phyloP scores from a whole-genome alignment of 2,113 vertebrate species.

The Alouatta palliata region DNA sequence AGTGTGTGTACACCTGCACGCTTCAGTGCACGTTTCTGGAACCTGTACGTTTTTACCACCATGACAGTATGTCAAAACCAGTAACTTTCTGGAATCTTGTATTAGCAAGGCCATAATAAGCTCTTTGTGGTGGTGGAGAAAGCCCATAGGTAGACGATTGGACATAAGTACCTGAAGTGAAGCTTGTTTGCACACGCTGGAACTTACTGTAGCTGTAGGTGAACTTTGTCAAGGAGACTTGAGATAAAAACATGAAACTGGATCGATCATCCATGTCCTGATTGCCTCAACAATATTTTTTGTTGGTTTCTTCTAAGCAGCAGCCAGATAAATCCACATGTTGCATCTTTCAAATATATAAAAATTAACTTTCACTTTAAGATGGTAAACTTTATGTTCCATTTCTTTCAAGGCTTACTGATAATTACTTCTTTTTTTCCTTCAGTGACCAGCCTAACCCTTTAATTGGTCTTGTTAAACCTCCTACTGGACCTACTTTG shows the following conservation, averaged over 20 bases:
- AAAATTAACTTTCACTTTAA: background rate
- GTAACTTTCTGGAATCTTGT: too few species aligned
- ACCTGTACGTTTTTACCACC: background rate
- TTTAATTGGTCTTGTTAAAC: background rate
- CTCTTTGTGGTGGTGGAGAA: too few species aligned
- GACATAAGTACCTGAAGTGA: too few species aligned
- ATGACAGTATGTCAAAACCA: background rate
- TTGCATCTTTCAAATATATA: background rate
- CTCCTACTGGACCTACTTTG: background rate
- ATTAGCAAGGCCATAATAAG: background rate
- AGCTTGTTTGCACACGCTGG: too few species aligned
- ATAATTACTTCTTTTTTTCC: background rate
- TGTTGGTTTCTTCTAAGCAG: background rate
- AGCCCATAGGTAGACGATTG: too few species aligned
- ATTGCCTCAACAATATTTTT: background rate
- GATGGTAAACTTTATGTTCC: background rate
- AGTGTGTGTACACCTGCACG: rapidly evolving
- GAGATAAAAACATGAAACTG: too few species aligned
- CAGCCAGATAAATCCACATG: background rate
- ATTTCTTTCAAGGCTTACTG: background rate
- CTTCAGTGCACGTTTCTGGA: background rate
- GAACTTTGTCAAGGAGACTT: too few species aligned
- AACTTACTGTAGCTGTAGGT: too few species aligned
- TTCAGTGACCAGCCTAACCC: background rate
- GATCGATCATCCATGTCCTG: too few species aligned